Conservation (phyloP, 2,113 vertebrate species). For the Rallus limicola region DNA sequence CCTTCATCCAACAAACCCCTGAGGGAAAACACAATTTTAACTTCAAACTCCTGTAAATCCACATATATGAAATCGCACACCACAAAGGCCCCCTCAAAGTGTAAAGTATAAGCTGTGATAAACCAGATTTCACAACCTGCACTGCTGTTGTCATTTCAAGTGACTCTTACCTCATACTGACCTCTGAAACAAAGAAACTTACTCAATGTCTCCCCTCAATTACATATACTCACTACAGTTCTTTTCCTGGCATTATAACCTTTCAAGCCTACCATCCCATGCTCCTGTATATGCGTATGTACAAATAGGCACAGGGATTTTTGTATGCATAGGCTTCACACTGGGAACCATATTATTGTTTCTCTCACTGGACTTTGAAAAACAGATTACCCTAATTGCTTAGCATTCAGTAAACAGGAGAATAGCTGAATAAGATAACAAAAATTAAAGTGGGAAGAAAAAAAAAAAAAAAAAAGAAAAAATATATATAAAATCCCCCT, state of each 20-base stretch:
- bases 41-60: neutral
- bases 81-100: neutral
- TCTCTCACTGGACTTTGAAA: neutral
- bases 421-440: neutral
- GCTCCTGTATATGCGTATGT: fast-evolving
- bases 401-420: neutral
- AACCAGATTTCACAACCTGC: constrained; percentile 34
- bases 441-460: too few relatives aligned
- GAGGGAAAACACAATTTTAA: neutral
- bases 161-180: constrained; percentile 47
- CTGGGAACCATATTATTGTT: neutral
- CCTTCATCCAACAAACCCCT: neutral
- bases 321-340: neutral
- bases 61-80: neutral
- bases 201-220: constrained; percentile 15
- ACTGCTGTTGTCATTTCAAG: neutral
- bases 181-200: constrained; percentile 42
- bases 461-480: too few relatives aligned
- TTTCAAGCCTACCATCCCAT: neutral
- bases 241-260: neutral
- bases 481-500: neutral
- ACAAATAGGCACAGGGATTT: neutral
- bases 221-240: neutral
- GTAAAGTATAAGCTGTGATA: neutral
- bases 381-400: neutral